Base-by-base conservation (phyloP, 2,888 invertebrate species). In the Augiades crinisus region DNA sequence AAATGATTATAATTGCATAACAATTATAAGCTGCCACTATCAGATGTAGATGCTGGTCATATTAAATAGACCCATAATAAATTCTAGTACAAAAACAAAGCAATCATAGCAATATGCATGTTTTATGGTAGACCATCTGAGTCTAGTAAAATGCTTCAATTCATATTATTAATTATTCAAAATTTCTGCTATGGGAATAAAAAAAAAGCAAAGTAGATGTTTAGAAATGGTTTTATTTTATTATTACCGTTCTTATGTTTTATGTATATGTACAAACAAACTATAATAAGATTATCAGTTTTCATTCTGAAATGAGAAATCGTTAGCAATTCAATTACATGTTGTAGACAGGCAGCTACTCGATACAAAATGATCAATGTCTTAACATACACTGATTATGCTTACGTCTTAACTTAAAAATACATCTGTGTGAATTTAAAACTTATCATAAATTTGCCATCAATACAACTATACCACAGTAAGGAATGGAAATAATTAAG, bases 221-320 rank as follows among this genome's bases (percentile, higher is more conserved):
- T 88, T 85, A 85, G 83, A 87, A 90, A 89, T 84, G 79, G 76
- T 83, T 88, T 87, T 72, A 75, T 79, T 81, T 85, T 82, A 86
- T 85, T 87, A 81, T 86, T 88, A 84, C 82, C 75, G 79, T 86
- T 75, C 87, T 89, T 89, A 87, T 78, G 84, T 87, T 83, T 83
- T 72, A 79, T 82, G 83, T 84, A 84, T 90, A 89, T 90, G 89
- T 90, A 90, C 89, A 90, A 87, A 84, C 84, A 88, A 89, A 87
- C 81, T 86, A 83, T 82, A 85, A 78, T 84, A 86, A n/a, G 82
- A 79, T 81, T 70, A 81, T 83, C 81, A 82, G 81, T 80, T 83
- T 76, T 80, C 78, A 81, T 85, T 83, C 79, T 74, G 77, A 81
- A 83, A 73, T 77, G 72, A 83, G 82, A 86, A 85, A 79, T 86